Base-by-base conservation (phyloP, 2,797 vertebrate genomes). In the Leptoclinus maculatus region DNA sequence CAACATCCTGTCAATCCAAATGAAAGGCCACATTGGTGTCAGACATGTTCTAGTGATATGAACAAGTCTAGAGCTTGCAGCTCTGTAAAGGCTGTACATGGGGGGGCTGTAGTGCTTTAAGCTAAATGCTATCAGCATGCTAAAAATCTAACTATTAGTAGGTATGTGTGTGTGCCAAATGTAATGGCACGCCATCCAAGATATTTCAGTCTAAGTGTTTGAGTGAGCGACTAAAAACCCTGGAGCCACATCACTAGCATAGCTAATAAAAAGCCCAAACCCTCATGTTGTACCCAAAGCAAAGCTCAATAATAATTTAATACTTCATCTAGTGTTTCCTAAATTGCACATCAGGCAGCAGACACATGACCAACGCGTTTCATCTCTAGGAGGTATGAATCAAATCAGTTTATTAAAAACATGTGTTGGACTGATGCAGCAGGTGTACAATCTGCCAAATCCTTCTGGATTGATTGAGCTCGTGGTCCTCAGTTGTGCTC, bases 321-420 rank as follows among this genome's bases (percentile, higher is more conserved):
- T 3, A n/a, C 16, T 34, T 25, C 8, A 25, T 29, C 14, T 7
- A n/a, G 14, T 19, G 19, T 66, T 74, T 32, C 2, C 34, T n/a
- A 67, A 36, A 41, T 6, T 8, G 25, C 43, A 71, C 34, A 54
- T 23, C 23, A 78, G 51, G 53, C 27, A 83, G 21, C 10, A 71
- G 49, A 79, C 36, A 57, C 27, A 32, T 13, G 10, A 73, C 32
- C 14, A 43, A 54, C 63, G 27, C 39, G 68, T 45, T 54, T 76
- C 59, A 73, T 34, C 47, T 77, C 45, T 36, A 56, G 2, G 32
- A 80, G 29, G 65, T 84, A 73, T 74, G 58, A 90, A 84, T 84
- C 80, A 82, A 80, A 81, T 63, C 2, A 66, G 78, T 90, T 91
- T 91, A 90, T 89, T 90, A 86, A 89, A 91, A 89, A 71, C 68